These are phyloP conservation scores for Sterna hirundo DNA, from an alignment of 2,113 vertebrate genomes.

Conservation along the genomic window DNA sequence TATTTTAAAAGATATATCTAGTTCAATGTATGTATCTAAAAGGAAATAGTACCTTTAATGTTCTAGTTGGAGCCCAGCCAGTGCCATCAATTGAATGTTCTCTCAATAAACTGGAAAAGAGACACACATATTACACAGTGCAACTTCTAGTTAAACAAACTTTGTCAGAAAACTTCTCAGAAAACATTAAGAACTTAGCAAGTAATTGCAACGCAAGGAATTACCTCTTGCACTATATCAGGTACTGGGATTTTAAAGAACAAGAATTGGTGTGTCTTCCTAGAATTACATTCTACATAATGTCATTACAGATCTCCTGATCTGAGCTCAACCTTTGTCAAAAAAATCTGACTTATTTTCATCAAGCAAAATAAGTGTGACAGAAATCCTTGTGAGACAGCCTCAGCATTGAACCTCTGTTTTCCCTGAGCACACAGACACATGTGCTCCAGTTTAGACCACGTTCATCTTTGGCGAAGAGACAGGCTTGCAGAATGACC, in stretches of 20 bases:
- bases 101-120: slow-evolving; percentile 87
- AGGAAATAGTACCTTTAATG: slow-evolving; percentile 87
- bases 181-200: background rate
- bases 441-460: background rate
- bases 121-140: background rate
- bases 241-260: background rate
- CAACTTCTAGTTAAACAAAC: background rate
- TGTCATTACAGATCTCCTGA: background rate
- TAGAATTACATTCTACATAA: background rate
- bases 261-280: background rate
- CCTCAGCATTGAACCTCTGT: background rate
- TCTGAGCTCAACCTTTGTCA: background rate
- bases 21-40: background rate
- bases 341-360: background rate
- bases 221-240: background rate
- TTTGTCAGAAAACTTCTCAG: background rate
- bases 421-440: background rate
- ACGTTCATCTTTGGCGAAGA: background rate
- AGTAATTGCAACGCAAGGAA: background rate
- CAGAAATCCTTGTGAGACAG: background rate
- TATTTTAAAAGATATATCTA: background rate
- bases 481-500: background rate
- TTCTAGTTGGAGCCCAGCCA: slow-evolving; percentile 97
- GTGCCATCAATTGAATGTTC: slow-evolving; percentile 98
- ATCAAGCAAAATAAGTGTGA: background rate